These are phyloP conservation scores for Sphecodes monilicornis DNA, from an alignment of 2,888 invertebrate genomes.

Conservation along the genomic window DNA sequence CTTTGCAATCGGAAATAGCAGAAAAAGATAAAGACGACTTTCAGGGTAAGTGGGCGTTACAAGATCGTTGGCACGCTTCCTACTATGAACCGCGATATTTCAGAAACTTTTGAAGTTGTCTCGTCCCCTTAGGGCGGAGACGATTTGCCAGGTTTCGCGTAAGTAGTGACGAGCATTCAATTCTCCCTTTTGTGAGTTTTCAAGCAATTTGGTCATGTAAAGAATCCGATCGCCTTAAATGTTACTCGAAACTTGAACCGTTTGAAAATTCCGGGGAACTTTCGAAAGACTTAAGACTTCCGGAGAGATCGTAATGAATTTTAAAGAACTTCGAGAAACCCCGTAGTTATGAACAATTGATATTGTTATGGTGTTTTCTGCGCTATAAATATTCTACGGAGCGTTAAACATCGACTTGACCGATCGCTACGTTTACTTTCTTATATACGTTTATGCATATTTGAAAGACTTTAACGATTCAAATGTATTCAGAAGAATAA, in stretches of 20 bases:
- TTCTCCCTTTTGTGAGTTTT: slow-evolving; percentile 38
- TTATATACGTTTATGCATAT: not conserved
- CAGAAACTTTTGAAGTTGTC: slow-evolving; percentile 66
- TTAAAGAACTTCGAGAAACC: not conserved
- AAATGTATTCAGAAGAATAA: not conserved
- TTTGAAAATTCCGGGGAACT: slow-evolving; percentile 24
- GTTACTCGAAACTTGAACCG: slow-evolving; percentile 14
- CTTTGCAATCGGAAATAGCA: not conserved
- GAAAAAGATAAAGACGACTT: slow-evolving; percentile 26
- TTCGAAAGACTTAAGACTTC: not conserved
- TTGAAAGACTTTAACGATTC: not conserved
- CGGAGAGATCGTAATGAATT: slow-evolving; percentile 25
- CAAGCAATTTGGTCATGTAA: slow-evolving; percentile 38
- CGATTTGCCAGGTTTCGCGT: slow-evolving; percentile 57
- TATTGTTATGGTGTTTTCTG: not conserved
- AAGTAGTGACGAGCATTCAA: slow-evolving; percentile 47
- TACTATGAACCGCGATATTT: slow-evolving; percentile 59
- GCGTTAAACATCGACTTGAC: not conserved
- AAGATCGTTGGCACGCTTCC: slow-evolving; percentile 64
- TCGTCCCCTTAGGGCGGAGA: slow-evolving; percentile 43
- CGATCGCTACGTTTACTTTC: not conserved
- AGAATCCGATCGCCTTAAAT: slow-evolving; percentile 31
- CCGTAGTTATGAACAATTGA: not conserved
- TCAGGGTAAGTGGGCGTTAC: slow-evolving; percentile 60
- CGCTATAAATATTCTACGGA: not conserved